Evolutionary conservation across 2,113 vertebrate genomes (phyloP), one percentile per base, ranked within the genome.

Genomic region (Thryonomys swinderianus): DNA sequence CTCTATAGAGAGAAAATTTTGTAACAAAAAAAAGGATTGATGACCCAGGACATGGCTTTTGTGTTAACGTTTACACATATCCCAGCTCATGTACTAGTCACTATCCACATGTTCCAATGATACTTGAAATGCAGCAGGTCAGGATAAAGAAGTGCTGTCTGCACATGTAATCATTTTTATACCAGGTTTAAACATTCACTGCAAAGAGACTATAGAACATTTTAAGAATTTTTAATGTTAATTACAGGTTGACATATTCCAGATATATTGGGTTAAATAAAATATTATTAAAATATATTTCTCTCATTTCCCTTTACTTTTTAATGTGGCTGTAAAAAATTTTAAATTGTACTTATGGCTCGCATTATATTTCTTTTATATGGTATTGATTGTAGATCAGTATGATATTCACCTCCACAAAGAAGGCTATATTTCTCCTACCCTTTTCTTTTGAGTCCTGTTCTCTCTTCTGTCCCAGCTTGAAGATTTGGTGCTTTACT

Each of bases 281-380:
- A 85, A 88, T 85, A 57, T 32, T 57, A 69, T 42, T 74, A 76
- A 93, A 91, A 88, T 76, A 64, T 74, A 81, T 48, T 90, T 91
- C 34, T 51, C 4, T 13, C 42, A 5, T 73, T 74, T 20, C 32
- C 23, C 57, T 93, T 90, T 45, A 53, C 30, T 69, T 86, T 90
- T 80, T 32, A 85, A 81, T 79, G 34, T 51, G 66, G 51, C 42
- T 62, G 9, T 9, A 57, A 82, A n/a, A 92, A 92, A 61, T 40
- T 61, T 71, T 20, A 87, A 61, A 42, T 87, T 87, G 12, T 23
- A 6, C 45, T 32, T 79, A 48, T 64, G 55, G 51, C 23, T 87
- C 91, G 8, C 7, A 40, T 81, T 69, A 3, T 34, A 62, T 76
- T 95, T 37, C 55, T 88, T 85, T 93, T 53, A 11, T 3, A 37